Evolutionary conservation across 2,888 invertebrate genomes (phyloP).

Genomic region (Hydropsyche betteni): DNA sequence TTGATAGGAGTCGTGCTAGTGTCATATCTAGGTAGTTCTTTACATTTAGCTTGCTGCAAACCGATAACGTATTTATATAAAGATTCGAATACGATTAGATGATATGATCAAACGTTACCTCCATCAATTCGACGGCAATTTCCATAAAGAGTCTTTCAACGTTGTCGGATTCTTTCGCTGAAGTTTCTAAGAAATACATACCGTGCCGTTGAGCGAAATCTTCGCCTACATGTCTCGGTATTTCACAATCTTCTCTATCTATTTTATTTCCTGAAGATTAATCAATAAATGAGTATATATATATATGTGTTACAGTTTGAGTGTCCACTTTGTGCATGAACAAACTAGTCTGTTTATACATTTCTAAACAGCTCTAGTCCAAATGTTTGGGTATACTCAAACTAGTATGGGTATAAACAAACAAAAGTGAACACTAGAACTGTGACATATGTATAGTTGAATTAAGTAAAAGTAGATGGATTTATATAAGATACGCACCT

Average conservation of each 20-base stretch:
- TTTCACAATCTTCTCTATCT: conserved; percentile 94
- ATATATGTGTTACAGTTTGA: no score
- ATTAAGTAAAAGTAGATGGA: not conserved
- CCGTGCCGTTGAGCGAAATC: conserved; percentile 95
- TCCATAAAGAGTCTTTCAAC: conserved; percentile 97
- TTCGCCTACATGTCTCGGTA: conserved; percentile 93
- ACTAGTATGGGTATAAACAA: no score
- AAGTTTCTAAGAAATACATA: conserved; percentile 98
- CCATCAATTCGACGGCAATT: conserved; percentile 92
- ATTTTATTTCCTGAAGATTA: conserved; percentile 86
- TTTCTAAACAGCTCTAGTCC: no score
- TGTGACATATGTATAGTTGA: no score
- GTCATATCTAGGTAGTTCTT: conserved; percentile 81
- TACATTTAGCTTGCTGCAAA: conserved; percentile 83
- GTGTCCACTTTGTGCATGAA: no score
- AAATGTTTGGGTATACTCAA: no score
- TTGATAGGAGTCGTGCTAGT: conserved; percentile 75
- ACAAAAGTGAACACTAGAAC: no score
- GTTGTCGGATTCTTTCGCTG: conserved; percentile 97
- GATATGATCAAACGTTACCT: conserved; percentile 60
- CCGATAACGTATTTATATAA: conserved; percentile 35
- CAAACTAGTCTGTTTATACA: no score
- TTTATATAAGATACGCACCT: conserved; percentile 67
- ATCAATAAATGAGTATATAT: not conserved
- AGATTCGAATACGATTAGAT: not conserved